Evolutionary conservation across 2,797 vertebrate genomes (phyloP), one percentile per base, ranked within the genome.

Genomic region (Tympanoctomys barrerae): DNA sequence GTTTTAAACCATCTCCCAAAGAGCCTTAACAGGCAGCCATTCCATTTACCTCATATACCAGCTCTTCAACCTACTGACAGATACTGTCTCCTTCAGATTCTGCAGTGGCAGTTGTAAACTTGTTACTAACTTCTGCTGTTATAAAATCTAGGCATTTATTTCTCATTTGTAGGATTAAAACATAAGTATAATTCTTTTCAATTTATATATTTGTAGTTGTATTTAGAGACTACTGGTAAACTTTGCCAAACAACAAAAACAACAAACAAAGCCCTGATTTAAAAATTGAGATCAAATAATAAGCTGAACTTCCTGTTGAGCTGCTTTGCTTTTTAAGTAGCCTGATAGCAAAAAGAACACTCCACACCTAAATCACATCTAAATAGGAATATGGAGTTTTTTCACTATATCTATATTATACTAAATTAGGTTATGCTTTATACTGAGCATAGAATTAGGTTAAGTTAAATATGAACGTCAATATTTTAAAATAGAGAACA

Each of bases 101-200:
- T 36, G 62, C 4, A 49, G 21, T 16, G 79, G 9, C 4, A 31
- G 13, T 28, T 93, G 24, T 64, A 91, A 84, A 79, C 54, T 70
- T 89, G n/a, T 93, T 87, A n/a, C 22, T 73, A 80, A 73, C 21
- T 57, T 82, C 5, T 52, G 36, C 36, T 22, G 73, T 78, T 84
- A 84, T 81, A 93, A 90, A 95, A 91, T 81, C 22, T n/a, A 94
- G 59, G 31, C 33, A 73, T 92, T 94, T 88, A 75, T 16, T 61
- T 91, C 66, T 94, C 46, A 26, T 33, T 61, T 68, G 36, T 54
- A 83, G 39, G 33, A 73, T 66, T 68, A 73, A 84, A 73, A 61
- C 11, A 11, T 83, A 87, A 81, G 62, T 71, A 54, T 46, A n/a
- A 88, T 92, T 90, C 94, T 2, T 73, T 75, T 91, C 22, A 26